phyloP scores from a whole-genome alignment of 2,888 invertebrate genomes.

The Caenorhabditis becei region DNA sequence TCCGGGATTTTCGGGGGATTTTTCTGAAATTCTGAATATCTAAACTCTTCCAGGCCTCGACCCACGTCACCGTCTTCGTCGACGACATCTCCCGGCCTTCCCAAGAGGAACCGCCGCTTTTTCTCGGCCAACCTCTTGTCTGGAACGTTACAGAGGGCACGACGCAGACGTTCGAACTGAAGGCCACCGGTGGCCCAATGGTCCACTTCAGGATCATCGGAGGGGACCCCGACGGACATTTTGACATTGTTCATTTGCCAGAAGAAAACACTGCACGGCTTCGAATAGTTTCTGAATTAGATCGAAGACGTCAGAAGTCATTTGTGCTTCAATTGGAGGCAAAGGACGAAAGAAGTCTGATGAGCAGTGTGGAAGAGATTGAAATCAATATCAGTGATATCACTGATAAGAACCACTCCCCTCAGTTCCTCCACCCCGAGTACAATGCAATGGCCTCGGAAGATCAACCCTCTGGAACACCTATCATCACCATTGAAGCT shows the following conservation, averaged over 20 bases:
- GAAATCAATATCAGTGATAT: conserved; percentile 40
- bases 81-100: conserved; percentile 37
- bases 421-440: conserved; percentile 37
- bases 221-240: conserved; percentile 60
- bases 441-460: conserved; percentile 37
- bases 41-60: conserved; percentile 46
- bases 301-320: conserved; percentile 6
- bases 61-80: conserved; percentile 61
- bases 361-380: conserved; percentile 37
- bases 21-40: no score
- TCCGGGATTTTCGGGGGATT: no score
- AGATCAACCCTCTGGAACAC: conserved; percentile 56
- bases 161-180: conserved; percentile 50
- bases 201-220: conserved; percentile 56
- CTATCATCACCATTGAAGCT: conserved; percentile 63
- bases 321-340: conserved; percentile 59
- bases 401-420: conserved; percentile 15
- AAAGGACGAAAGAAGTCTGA: conserved; percentile 40
- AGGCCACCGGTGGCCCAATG: conserved; percentile 20
- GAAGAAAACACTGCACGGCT: conserved; percentile 33
- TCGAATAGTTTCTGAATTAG: conserved; percentile 43
- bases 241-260: conserved; percentile 48
- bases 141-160: conserved; percentile 71
- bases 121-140: conserved; percentile 59
- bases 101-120: conserved; percentile 50